phyloP scores from a whole-genome alignment of 1,140 invertebrate species.

The Brachionus paranguensis region DNA sequence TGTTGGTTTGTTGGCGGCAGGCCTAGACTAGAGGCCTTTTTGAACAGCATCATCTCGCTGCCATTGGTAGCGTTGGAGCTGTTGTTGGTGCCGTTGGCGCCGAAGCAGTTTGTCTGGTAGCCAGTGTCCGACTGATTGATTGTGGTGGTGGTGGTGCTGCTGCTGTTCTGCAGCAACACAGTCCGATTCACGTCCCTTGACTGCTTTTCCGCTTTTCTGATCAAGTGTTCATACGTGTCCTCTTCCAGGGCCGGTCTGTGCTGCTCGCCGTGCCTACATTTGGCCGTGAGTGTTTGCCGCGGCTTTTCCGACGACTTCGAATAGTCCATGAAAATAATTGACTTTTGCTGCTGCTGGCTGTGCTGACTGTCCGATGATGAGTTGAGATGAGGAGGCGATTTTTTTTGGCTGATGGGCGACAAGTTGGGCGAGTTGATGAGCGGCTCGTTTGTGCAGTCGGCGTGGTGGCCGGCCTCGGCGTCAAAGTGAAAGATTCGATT shows the following conservation, averaged over 20 bases:
- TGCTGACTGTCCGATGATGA: not conserved
- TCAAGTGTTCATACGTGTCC: not conserved
- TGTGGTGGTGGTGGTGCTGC: not conserved
- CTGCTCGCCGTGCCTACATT: too few relatives aligned
- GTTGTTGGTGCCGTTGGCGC: not conserved
- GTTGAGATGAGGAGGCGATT: not conserved
- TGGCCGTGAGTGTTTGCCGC: not conserved
- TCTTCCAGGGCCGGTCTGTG: too few relatives aligned
- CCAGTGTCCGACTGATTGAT: constrained; percentile 26
- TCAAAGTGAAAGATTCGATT: not conserved
- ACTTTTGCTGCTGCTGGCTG: not conserved
- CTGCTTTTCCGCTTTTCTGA: not conserved
- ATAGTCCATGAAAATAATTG: constrained; percentile 7
- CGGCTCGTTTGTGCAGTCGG: not conserved
- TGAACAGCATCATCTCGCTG: not conserved
- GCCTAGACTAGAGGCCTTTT: not conserved
- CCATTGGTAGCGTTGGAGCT: not conserved
- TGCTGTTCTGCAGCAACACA: not conserved
- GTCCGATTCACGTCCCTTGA: not conserved
- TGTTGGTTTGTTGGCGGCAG: not conserved
- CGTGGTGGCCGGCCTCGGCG: not conserved
- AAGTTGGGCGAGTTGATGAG: not conserved
- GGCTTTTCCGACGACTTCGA: not conserved
- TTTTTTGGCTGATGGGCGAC: not conserved
- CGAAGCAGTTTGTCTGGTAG: constrained; percentile 12